phyloP scores from a whole-genome alignment of 2,113 vertebrate species.

The Limnothrissa miodon region DNA sequence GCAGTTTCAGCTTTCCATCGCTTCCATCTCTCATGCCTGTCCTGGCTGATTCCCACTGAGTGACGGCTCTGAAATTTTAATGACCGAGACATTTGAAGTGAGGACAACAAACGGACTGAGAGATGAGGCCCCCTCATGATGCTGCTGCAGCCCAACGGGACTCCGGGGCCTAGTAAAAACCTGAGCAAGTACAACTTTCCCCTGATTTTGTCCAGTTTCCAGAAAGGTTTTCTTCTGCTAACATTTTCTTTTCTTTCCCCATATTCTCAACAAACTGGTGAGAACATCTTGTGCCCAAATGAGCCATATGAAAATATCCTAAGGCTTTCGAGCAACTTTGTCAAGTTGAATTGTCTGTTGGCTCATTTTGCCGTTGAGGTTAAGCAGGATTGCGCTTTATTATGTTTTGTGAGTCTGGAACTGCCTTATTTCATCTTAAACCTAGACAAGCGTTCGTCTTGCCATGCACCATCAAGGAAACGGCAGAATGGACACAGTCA shows the following conservation, averaged over 20 bases:
- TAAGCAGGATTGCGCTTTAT: not conserved
- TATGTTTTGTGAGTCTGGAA: not conserved
- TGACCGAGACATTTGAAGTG: slow-evolving; percentile 14
- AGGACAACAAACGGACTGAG: slow-evolving; percentile 16
- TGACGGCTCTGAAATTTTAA: slow-evolving; percentile 11
- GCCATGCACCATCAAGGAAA: slow-evolving; percentile 9
- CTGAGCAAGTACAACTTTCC: slow-evolving; percentile 9
- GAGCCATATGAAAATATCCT: not conserved
- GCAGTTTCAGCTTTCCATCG: not conserved
- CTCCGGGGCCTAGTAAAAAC: not conserved
- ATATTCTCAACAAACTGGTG: not conserved
- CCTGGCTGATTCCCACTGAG: slow-evolving; percentile 9
- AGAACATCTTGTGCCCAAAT: not conserved
- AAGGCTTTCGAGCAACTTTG: not conserved
- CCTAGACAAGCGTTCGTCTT: not conserved
- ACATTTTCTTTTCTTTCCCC: not conserved
- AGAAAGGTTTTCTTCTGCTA: not conserved
- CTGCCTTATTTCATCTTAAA: not conserved
- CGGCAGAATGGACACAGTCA: slow-evolving; percentile 6
- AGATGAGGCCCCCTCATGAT: not conserved
- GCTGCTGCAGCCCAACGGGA: not conserved
- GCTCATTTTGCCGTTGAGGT: not conserved
- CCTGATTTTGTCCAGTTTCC: slow-evolving; percentile 6
- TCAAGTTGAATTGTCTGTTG: not conserved
- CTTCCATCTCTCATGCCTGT: not conserved